A percentile compares a stretch with the other conserved stretches of the same genome.
These are phyloP conservation scores for Rapana venosa DNA, from an alignment of 2,888 invertebrate genomes.

Conservation along the genomic window DNA sequence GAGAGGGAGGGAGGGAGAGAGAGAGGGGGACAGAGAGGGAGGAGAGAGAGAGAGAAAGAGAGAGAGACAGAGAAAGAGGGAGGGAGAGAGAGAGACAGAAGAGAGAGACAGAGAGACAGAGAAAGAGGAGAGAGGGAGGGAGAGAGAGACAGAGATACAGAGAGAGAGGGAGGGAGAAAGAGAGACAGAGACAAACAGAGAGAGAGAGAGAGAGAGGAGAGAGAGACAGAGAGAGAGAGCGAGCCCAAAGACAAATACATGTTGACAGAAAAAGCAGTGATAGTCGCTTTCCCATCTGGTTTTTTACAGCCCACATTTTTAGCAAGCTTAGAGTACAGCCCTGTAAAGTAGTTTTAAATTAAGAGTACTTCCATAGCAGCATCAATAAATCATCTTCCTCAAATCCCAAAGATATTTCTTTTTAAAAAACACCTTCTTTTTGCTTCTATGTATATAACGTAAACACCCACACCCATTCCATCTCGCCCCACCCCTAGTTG, in stretches of 20 bases:
- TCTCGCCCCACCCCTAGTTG: too few relatives aligned
- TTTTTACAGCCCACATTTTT: too few relatives aligned
- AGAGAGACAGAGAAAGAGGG: neutral
- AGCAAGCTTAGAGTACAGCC: too few relatives aligned
- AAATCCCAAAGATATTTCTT: too few relatives aligned
- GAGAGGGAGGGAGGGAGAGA: neutral
- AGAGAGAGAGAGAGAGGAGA: neutral
- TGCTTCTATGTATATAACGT: too few relatives aligned
- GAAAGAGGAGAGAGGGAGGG: neutral
- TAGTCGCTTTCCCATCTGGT: too few relatives aligned
- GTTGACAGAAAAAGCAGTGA: too few relatives aligned
- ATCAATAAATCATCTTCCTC: too few relatives aligned
- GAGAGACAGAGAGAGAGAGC: neutral
- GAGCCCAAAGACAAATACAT: neutral
- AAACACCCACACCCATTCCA: too few relatives aligned
- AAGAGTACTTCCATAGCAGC: too few relatives aligned
- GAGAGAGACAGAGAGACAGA: neutral
- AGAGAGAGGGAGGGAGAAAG: neutral
- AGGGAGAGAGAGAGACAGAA: neutral
- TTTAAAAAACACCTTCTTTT: too few relatives aligned
- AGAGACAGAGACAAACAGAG: neutral
- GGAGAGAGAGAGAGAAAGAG: neutral
- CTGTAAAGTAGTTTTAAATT: too few relatives aligned
- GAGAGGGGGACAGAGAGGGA: conserved; percentile 5
- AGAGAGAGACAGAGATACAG: neutral